These are phyloP conservation scores for Platyrinchus mystaceus DNA, from an alignment of 2,797 vertebrate genomes.

Conservation along the genomic window DNA sequence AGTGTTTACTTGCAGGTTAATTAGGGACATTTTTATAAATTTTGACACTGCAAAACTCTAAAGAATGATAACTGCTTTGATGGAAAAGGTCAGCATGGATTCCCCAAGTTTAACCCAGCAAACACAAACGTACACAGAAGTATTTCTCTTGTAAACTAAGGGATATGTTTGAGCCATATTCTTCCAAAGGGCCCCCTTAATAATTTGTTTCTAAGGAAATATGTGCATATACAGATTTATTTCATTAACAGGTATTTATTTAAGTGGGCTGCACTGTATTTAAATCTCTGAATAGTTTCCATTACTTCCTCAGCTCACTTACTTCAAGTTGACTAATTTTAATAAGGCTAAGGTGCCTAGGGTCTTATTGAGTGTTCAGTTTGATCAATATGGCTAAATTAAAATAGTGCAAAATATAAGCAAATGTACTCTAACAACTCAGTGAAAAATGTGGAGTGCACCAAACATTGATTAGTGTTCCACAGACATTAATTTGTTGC, in stretches of 20 bases:
- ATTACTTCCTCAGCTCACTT: slow-evolving; percentile 77
- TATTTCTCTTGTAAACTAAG: slow-evolving; percentile 37
- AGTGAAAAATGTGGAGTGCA: slow-evolving; percentile 76
- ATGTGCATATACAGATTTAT: slow-evolving; percentile 78
- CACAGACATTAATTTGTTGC: slow-evolving; percentile 36
- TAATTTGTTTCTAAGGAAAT: slow-evolving; percentile 74
- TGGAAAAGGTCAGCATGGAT: slow-evolving; percentile 12
- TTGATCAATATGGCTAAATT: slow-evolving; percentile 84
- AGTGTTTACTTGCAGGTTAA: slow-evolving; percentile 27
- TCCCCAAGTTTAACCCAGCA: slow-evolving; percentile 31
- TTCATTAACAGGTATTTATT: slow-evolving; percentile 82
- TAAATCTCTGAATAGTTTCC: slow-evolving; percentile 78
- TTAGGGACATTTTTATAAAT: slow-evolving; percentile 17
- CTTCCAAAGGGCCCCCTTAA: slow-evolving; percentile 55
- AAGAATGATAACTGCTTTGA: slow-evolving; percentile 34
- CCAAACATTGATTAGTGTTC: slow-evolving; percentile 74
- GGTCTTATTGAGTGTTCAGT: slow-evolving; percentile 82
- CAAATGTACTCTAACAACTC: slow-evolving; percentile 80
- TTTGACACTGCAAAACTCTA: neutral
- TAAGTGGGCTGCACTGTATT: slow-evolving; percentile 77
- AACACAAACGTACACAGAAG: neutral
- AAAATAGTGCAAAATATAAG: slow-evolving; percentile 85
- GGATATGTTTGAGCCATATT: slow-evolving; percentile 26
- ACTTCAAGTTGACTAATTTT: slow-evolving; percentile 84
- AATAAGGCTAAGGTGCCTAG: slow-evolving; percentile 81